Evolutionary conservation across 2,113 vertebrate genomes (phyloP).

Genomic region (Himantopus leucocephalus): DNA sequence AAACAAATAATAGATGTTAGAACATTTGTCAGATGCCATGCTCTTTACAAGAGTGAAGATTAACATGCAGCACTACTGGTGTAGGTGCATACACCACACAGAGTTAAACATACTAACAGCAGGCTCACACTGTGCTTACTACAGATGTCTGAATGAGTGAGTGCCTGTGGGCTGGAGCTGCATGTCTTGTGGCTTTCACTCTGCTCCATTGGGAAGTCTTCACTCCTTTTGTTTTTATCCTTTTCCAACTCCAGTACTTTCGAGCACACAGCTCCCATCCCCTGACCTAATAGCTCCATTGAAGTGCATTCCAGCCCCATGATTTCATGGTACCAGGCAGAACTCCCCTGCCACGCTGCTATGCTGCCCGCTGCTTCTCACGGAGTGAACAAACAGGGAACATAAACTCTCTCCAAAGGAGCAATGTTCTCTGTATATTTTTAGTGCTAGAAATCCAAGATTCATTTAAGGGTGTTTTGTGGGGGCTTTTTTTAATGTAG

Average conservation of each 20-base stretch:
- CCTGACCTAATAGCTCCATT: conserved; percentile 58
- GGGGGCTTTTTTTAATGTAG: conserved; percentile 58
- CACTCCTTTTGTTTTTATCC: conserved; percentile 68
- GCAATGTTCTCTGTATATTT: conserved; percentile 73
- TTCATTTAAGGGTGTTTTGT: conserved; percentile 51
- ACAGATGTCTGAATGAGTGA: conserved; percentile 29
- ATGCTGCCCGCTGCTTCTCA: conserved; percentile 70
- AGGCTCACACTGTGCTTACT: conserved; percentile 35
- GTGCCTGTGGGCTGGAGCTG: conserved; percentile 47
- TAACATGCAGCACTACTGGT: not conserved
- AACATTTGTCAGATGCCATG: not conserved
- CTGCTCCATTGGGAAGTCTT: conserved; percentile 52
- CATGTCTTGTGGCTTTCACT: conserved; percentile 71
- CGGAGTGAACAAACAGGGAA: conserved; percentile 60
- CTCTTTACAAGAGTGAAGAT: not conserved
- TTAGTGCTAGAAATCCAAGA: conserved; percentile 66
- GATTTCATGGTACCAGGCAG: conserved; percentile 76
- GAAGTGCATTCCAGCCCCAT: conserved; percentile 75
- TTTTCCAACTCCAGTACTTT: conserved; percentile 61
- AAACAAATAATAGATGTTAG: not conserved
- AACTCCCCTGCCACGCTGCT: conserved; percentile 71
- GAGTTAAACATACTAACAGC: conserved; percentile 38
- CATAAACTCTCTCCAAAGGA: conserved; percentile 60
- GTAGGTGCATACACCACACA: conserved; percentile 41
- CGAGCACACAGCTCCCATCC: conserved; percentile 57